These are phyloP conservation scores for Menidia menidia DNA, from an alignment of 2,797 vertebrate genomes.

Conservation along the genomic window DNA sequence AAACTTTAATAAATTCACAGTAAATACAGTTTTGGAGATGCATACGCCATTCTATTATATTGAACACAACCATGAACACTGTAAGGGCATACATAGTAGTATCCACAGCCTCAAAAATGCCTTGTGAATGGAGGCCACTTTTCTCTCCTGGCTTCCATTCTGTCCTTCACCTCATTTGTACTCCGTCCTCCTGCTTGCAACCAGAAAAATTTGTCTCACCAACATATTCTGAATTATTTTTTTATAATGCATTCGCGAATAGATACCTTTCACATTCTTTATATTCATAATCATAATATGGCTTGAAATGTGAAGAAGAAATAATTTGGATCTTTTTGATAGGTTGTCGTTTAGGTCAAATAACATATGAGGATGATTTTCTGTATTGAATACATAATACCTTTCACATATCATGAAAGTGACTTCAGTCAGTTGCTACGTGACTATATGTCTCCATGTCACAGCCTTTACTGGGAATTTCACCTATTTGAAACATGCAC, in stretches of 20 bases:
- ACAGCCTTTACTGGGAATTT: background rate
- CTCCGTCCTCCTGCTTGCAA: background rate
- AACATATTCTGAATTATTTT: background rate
- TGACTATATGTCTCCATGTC: background rate
- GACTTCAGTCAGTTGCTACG: background rate
- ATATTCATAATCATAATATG: too few relatives aligned
- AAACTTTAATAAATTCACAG: background rate
- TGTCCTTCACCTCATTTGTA: too few relatives aligned
- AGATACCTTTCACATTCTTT: too few relatives aligned
- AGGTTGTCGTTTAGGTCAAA: too few relatives aligned
- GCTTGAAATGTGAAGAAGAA: too few relatives aligned
- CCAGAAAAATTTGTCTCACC: background rate
- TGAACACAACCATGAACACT: background rate
- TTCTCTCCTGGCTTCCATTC: background rate
- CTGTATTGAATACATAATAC: background rate
- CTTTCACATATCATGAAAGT: too few relatives aligned
- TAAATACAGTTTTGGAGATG: background rate
- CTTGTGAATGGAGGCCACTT: background rate
- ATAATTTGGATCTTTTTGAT: too few relatives aligned
- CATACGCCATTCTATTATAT: background rate
- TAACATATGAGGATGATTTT: too few relatives aligned
- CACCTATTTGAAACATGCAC: constrained; percentile 6
- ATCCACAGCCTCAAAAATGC: too few relatives aligned
- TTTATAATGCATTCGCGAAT: background rate
- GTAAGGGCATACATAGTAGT: background rate